Evolutionary conservation across 2,113 vertebrate genomes (phyloP), one percentile per base, ranked within the genome.

Genomic region (Sapajus apella): DNA sequence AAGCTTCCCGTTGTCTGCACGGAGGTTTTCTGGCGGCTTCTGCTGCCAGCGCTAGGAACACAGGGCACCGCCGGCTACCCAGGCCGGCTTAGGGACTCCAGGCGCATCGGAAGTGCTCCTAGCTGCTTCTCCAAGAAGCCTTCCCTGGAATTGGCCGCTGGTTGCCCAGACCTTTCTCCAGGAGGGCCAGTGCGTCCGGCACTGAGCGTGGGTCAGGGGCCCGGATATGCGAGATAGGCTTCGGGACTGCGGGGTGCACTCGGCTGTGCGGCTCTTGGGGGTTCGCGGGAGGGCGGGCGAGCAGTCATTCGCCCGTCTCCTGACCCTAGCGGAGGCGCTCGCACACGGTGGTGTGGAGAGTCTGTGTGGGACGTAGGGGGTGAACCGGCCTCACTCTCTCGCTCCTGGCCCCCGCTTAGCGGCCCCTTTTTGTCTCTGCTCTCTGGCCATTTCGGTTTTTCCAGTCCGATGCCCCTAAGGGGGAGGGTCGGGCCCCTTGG

Each of bases 361-460:
- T 61, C 12, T 70, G 83, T 55, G 82, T 0, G 72, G 91, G 84
- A 43, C n/a, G 3, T 17, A 77, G 83, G 55, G 87, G 72, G 61
- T 27, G 61, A 91, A 50, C 27, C 23, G 23, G 82, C 47, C 47
- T 94, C 14, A 79, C 83, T 79, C 84, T 84, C 80, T 88, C 55
- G 27, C 70, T 97, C 90, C 58, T 43, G 92, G 90, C 72, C 94
- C 97, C 97, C 72, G 94, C 79, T 97, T 96, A 84, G 92, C 92
- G 95, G 97, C 97, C 95, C 96, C 97, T 97, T 98, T 97, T 97
- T 97, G 96, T 97, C 96, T 98, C 92, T 97, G 94, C 90, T 97
- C 97, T 96, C 94, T 95, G 96, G 97, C 97, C 96, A 98, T 98
- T 96, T 97, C 94, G 97, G 92, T 97, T 97, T 98, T 98, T 98